Evolutionary conservation across 1,140 invertebrate genomes (phyloP), one percentile per base, ranked within the genome.

Genomic region (Dryas iulia): DNA sequence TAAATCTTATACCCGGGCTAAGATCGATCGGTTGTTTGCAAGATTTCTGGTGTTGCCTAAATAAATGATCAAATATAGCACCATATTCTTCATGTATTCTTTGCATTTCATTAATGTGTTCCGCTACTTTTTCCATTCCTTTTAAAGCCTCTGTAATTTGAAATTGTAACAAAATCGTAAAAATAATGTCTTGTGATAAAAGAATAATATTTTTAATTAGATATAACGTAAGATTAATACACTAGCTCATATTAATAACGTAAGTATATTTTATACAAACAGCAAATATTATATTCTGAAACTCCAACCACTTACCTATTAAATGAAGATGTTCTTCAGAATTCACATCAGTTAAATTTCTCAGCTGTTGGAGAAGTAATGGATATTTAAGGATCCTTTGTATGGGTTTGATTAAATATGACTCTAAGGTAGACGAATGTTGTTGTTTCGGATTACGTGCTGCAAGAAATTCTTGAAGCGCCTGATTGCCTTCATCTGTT

Each of bases 21-120:
- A 99, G 93, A 90, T 99, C 98, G 74, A 99, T 97, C 53, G 96
- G 95, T 93, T 97, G 97, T 92, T 98, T 98, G 92, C 96, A 97
- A 62, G 97, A 97, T 91, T 98, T 98, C 87, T 98, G 96, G 92
- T 98, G 97, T 93, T 98, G 97, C 77, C 97, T 94, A 93, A 98
- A 98, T 75, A 98, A 93, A 88, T 98, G 97, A 93, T 98, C 98
- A 92, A 99, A 99, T 88, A 99, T 98, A 73, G 97, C 97, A 67
- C 98, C 98, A 91, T 99, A 99, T 93, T 99, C 98, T 93, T 99
- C 98, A 89, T 99, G 98, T 83, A 99, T 99, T 93, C 98, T 95
- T 94, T 99, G 98, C 98, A 99, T 99, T 93, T 99, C 98, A 91
- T 99, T 99, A 77, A 99, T 99, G 90, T 99, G 98, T 92, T 99